A percentile compares a stretch with the other conserved stretches of the same genome.
These are phyloP conservation scores for Himalopsyche tibetana DNA, from an alignment of 2,888 invertebrate species.

Conservation along the genomic window DNA sequence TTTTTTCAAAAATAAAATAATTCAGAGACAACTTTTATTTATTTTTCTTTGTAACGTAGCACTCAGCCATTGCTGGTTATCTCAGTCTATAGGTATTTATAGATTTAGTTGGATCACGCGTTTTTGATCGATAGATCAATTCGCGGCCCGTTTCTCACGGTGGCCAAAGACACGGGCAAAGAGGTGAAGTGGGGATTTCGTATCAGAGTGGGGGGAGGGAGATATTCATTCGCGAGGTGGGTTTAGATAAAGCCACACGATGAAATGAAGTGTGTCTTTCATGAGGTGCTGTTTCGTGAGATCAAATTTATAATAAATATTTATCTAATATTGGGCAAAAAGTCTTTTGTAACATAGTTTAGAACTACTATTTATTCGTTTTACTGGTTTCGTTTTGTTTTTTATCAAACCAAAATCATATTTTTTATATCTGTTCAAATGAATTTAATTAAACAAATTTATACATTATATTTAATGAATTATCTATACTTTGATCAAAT, in stretches of 20 bases:
- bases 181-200: background rate
- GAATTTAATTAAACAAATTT: too few species aligned
- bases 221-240: conserved; percentile 23
- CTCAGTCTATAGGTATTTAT: conserved; percentile 20
- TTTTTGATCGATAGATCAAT: conserved; percentile 57
- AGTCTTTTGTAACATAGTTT: too few species aligned
- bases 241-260: conserved; percentile 27
- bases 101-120: conserved; percentile 28
- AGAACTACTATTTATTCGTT: too few species aligned
- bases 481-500: too few species aligned
- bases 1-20: too few species aligned
- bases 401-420: too few species aligned
- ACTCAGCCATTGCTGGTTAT: background rate
- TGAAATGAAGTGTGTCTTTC: background rate
- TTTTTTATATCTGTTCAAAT: too few species aligned
- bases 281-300: background rate
- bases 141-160: conserved; percentile 63
- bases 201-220: conserved; percentile 3
- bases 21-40: too few species aligned
- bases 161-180: conserved; percentile 47
- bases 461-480: too few species aligned
- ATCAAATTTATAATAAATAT: too few species aligned
- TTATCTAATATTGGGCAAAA: too few species aligned
- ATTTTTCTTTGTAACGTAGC: background rate
- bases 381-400: too few species aligned